Conservation (phyloP, 2,888 invertebrate species). For the Synanthedon myopaeformis region DNA sequence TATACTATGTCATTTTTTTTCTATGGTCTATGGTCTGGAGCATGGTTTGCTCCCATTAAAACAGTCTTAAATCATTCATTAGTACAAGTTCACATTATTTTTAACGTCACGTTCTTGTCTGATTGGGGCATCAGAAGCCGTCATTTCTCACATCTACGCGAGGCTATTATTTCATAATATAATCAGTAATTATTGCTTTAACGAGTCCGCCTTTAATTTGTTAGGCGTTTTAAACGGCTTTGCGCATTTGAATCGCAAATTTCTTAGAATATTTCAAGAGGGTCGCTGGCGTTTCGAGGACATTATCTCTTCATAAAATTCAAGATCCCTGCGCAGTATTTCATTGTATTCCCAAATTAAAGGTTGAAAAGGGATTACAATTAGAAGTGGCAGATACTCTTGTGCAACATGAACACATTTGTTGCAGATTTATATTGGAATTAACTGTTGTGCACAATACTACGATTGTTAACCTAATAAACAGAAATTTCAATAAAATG, state of each 20-base stretch:
- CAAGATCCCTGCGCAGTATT: conserved; percentile 58
- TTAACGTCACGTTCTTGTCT: too few species aligned
- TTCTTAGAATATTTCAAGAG: conserved; percentile 68
- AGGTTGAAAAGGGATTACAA: neutral
- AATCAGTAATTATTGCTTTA: conserved; percentile 68
- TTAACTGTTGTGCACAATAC: too few species aligned
- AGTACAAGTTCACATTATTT: too few species aligned
- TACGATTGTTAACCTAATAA: too few species aligned
- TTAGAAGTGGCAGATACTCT: neutral
- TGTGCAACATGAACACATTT: neutral
- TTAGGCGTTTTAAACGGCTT: conserved; percentile 70
- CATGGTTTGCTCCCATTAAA: too few species aligned
- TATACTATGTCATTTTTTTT: too few species aligned
- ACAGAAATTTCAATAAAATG: too few species aligned
- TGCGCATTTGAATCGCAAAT: conserved; percentile 70
- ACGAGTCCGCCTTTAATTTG: conserved; percentile 69
- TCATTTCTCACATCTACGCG: conserved; percentile 5
- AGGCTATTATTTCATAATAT: conserved; percentile 57
- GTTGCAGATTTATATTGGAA: too few species aligned
- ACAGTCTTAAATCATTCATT: too few species aligned
- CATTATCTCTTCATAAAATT: conserved; percentile 70
- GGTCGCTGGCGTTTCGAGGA: conserved; percentile 62
- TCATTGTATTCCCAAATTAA: conserved; percentile 43
- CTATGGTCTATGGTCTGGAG: too few species aligned
- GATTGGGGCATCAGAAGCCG: neutral